Base-by-base conservation (phyloP, 1,140 invertebrate species). In the Brachionus asplanchnoidis region DNA sequence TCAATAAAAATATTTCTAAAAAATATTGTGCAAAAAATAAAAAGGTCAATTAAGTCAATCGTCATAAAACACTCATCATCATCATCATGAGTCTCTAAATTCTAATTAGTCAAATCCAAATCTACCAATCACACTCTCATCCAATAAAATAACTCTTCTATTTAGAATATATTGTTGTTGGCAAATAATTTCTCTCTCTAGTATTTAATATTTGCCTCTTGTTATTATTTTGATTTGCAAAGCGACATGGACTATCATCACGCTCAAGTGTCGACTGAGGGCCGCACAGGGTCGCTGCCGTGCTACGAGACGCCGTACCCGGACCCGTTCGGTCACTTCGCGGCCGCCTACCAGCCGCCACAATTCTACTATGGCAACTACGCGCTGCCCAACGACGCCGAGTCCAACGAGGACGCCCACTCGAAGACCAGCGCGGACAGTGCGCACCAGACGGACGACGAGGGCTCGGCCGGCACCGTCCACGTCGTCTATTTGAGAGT, bases 1-100 rank as follows among this genome's bases (percentile, higher is more conserved):
- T 73, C 68, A 73, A 73, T 73, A 73, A 73, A 73, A 73, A 73
- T 73, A 73, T 73, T 73, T 73, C 23, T 17, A 14, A 17, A 8
- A 23, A 40, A 23, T 68, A 32, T 68, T 32, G 32, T n/a, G 5
- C 17, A 8, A 40, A 73, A 40, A 32, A 32, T 4, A 32, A 32
- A 32, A 32, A 70, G 40, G 40, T 44, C 36, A 44, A 44, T 40
- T 17, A 73, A n/a, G 11, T 32, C 3, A 32, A 5, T 5, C 28
- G 65, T 68, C 65, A 68, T 68, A 68, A 68, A 68, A 68, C 65
- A 68, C 60, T 66, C 60, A 66, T 9, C 60, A 32, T 5, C 3
- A 32, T 9, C 23, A 68, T 28, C 14, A 66, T 42, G 9, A 9
- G 14, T 46, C 14, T 46, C 14, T 46, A n/a, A 50, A 56, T 20